These are phyloP conservation scores for Scaptomyza hsui DNA, from an alignment of 1,140 invertebrate species.

Conservation along the genomic window DNA sequence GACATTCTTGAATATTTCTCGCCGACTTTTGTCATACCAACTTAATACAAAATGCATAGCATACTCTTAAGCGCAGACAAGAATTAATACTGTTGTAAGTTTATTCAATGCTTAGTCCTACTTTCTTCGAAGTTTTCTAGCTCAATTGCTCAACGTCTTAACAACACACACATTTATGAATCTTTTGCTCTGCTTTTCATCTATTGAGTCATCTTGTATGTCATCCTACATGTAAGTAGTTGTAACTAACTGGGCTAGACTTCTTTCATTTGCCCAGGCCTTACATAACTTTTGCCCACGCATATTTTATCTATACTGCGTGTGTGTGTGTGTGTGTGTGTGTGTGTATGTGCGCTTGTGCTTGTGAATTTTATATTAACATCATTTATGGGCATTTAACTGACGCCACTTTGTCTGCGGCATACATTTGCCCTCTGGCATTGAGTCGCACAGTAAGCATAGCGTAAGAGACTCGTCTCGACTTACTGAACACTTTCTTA, in stretches of 20 bases:
- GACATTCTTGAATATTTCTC: too few species aligned
- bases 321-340: conserved; percentile 9
- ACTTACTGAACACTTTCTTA: neutral
- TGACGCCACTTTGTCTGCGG: conserved; percentile 68
- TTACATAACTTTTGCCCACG: conserved; percentile 35
- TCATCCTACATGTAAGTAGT: neutral
- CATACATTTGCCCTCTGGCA: conserved; percentile 28
- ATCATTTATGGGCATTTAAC: conserved; percentile 69
- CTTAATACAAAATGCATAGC: neutral
- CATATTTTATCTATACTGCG: conserved; percentile 23
- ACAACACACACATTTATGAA: neutral
- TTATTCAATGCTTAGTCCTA: neutral
- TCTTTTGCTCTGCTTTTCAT: neutral
- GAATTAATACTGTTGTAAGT: neutral
- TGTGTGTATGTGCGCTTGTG: conserved; percentile 21
- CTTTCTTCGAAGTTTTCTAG: too few species aligned
- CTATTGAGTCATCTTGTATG: neutral
- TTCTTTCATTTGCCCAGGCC: conserved; percentile 16
- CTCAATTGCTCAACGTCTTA: neutral
- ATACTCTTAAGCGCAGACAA: neutral
- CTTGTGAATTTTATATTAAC: conserved; percentile 59
- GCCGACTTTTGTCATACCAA: neutral
- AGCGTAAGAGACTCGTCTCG: neutral
- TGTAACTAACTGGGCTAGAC: neutral
- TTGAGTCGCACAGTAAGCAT: neutral